phyloP scores from a whole-genome alignment of 2,797 vertebrate genomes.

The Aeoliscus strigatus region DNA sequence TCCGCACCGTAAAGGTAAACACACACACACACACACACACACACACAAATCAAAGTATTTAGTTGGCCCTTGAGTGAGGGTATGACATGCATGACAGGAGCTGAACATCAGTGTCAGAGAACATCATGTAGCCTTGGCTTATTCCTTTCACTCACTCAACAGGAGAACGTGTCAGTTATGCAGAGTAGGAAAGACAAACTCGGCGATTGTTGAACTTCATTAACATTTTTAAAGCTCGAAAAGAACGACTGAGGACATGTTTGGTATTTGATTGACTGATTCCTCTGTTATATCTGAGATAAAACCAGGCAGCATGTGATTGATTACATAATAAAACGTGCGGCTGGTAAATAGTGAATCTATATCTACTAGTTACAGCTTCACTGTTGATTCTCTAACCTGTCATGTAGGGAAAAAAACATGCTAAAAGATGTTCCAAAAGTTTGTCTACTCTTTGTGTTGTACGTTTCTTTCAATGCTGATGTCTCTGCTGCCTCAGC shows the following conservation, averaged over 20 bases:
- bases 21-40: constrained; percentile 4
- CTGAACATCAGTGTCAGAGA: constrained; percentile 22
- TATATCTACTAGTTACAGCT: too few relatives aligned
- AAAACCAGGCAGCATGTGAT: too few relatives aligned
- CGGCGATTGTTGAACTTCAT: neutral
- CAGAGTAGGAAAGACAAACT: constrained; percentile 21
- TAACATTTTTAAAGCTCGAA: constrained; percentile 1
- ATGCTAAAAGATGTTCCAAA: too few relatives aligned
- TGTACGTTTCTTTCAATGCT: neutral
- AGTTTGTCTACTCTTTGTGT: too few relatives aligned
- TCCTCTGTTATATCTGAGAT: too few relatives aligned
- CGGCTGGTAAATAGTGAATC: too few relatives aligned
- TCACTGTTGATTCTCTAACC: too few relatives aligned
- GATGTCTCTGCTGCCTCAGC: neutral
- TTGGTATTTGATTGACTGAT: too few relatives aligned
- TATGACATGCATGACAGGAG: constrained; percentile 42
- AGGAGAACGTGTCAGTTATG: constrained; percentile 34
- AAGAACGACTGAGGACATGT: neutral
- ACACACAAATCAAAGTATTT: neutral
- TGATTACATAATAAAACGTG: too few relatives aligned
- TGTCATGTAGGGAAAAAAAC: too few relatives aligned
- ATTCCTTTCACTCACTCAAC: constrained; percentile 19
- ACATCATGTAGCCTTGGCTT: constrained; percentile 36
- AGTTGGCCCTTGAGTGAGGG: constrained; percentile 18
- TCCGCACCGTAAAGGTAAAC: too few relatives aligned